These are phyloP conservation scores for Netelia inedita DNA, from an alignment of 2,888 invertebrate genomes.

Conservation along the genomic window DNA sequence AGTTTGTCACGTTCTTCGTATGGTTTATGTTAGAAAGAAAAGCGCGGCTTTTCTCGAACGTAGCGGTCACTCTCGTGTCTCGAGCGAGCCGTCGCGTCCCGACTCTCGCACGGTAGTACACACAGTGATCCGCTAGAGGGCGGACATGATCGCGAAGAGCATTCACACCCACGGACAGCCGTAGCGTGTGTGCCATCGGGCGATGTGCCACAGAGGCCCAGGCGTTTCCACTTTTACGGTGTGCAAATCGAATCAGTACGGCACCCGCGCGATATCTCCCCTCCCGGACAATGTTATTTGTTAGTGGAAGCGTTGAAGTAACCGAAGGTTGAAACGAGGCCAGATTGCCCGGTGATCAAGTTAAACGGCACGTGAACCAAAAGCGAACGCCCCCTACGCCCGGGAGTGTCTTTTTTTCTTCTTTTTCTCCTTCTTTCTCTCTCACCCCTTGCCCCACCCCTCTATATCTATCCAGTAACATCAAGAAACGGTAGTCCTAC, in stretches of 20 bases:
- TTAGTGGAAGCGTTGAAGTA: conserved; percentile 84
- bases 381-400: conserved; percentile 72
- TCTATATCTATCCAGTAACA: conserved; percentile 27
- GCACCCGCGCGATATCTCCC: conserved; percentile 76
- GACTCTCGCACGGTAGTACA: not conserved
- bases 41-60: not conserved
- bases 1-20: conserved; percentile 4
- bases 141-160: not conserved
- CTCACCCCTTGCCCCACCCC: conserved; percentile 35
- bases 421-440: conserved; percentile 51
- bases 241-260: conserved; percentile 83
- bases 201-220: conserved; percentile 47
- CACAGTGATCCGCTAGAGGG: not conserved
- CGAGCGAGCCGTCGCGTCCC: not conserved
- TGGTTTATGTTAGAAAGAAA: not conserved
- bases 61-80: not conserved
- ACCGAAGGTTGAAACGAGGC: conserved; percentile 85
- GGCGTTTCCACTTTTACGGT: conserved; percentile 77
- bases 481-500: conserved; percentile 39
- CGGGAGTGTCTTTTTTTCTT: no score
- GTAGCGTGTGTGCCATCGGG: conserved; percentile 18
- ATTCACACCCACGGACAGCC: not conserved
- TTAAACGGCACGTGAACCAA: conserved; percentile 84
- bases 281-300: conserved; percentile 83
- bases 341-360: conserved; percentile 85